Evolutionary conservation across 2,888 invertebrate genomes (phyloP), one percentile per base, ranked within the genome.

Genomic region (Luffia ferchaultella): DNA sequence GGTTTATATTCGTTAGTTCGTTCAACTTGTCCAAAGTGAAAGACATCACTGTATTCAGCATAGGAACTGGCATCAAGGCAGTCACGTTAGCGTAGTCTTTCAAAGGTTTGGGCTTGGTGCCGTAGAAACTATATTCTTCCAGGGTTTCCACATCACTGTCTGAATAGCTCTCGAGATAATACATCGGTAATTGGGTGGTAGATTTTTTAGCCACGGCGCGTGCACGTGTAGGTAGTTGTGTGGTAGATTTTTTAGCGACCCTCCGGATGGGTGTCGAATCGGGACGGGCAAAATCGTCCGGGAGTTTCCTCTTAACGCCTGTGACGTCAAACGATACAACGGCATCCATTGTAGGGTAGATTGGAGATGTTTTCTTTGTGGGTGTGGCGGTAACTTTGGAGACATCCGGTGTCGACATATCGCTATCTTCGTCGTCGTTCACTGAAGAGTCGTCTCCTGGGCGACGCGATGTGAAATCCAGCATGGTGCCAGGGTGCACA

Each of bases 1-100:
- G 85, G 52, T 85, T 69, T 45, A 88, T 76, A 48, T 87, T 75
- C 12, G 87, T 68, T 3, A 87, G 65, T 51, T 82, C 79, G 40
- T 76, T 75, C 42, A 89, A 66, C 50, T 86, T 83, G 12, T 76
- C 69, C 46, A 87, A 73, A 9, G 82, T 79, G 17, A 75, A 64
- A 2, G 67, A 63, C 53, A 84, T 73, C 50, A 70, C 70, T 61
- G 87, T 73, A 53, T 71, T 65, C 15, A 74, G 75, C n/a, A 86
- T 85, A 30, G 77, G 80, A 48, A 88, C 73, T 0, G 86, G 76
- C 70, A 88, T 83, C 1, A 76, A 70, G 0, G 87, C 84, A 1
- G 71, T 85, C 1, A 88, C 72, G 5, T 76, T 69, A 0, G 65
- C 62, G 45, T 77, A 68, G 49, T 80, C 63, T 1, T 79, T 68